A percentile compares a stretch with the other conserved stretches of the same genome.
Conservation (phyloP, 2,797 vertebrate species). For the Centropyge bicolor region DNA sequence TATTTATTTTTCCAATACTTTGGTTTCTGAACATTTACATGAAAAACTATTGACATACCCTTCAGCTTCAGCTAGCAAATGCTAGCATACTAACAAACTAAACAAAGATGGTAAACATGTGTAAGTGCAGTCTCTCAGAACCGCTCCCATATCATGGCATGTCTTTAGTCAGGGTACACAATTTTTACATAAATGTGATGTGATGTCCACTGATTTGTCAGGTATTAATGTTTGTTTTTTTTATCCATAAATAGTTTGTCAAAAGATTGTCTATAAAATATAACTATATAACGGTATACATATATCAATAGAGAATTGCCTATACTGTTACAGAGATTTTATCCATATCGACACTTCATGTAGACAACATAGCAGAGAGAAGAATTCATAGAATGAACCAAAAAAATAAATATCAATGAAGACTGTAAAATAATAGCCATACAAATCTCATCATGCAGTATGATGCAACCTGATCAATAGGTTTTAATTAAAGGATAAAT, state of each 20-base stretch:
- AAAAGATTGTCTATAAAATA: too few species aligned
- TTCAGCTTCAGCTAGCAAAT: background rate
- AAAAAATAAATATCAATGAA: background rate
- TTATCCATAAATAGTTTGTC: too few species aligned
- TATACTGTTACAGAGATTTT: too few species aligned
- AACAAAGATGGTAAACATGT: background rate
- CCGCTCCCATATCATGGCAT: too few species aligned
- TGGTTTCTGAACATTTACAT: too few species aligned
- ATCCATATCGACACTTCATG: too few species aligned
- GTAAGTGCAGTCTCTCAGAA: background rate
- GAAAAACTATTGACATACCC: too few species aligned
- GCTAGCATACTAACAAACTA: background rate
- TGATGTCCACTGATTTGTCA: background rate
- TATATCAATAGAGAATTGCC: too few species aligned
- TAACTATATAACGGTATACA: too few species aligned
- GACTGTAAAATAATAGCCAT: background rate
- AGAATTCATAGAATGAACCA: too few species aligned
- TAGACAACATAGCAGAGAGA: too few species aligned
- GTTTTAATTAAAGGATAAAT: background rate
- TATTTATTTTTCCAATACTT: too few species aligned
- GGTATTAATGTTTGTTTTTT: background rate
- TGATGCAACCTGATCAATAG: background rate
- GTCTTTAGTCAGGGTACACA: background rate
- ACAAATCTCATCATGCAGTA: background rate
- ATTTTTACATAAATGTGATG: background rate